A percentile compares a stretch with the other conserved stretches of the same genome.
Conservation (phyloP, 23 tunicate genomes). For the Botrylloides violaceus region DNA sequence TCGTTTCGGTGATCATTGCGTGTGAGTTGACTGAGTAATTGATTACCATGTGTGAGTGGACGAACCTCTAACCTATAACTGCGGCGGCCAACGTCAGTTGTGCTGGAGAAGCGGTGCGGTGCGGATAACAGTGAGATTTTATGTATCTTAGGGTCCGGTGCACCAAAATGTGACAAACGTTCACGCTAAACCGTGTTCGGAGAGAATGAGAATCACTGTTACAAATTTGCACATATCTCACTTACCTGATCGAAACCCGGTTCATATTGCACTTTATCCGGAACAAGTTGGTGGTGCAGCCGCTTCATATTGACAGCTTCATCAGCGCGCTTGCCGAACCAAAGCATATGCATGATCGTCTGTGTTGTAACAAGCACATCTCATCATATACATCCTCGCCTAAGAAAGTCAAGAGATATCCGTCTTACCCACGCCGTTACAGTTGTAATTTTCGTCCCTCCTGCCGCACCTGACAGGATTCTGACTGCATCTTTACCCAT, state of each 20-base stretch:
- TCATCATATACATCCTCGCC: too few relatives aligned
- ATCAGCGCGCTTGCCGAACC: slow-evolving; percentile 62
- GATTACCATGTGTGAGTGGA: too few relatives aligned
- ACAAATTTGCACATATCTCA: background rate
- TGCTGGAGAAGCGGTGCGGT: too few relatives aligned
- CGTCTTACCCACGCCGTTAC: slow-evolving; percentile 65
- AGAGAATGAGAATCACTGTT: too few relatives aligned
- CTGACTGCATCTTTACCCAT: slow-evolving; percentile 16
- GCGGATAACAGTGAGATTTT: too few relatives aligned
- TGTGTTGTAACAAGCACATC: background rate
- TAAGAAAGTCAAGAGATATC: background rate
- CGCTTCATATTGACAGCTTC: slow-evolving; percentile 67
- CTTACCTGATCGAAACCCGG: slow-evolving; percentile 63
- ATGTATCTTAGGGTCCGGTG: too few relatives aligned
- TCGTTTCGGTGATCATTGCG: too few relatives aligned
- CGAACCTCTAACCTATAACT: too few relatives aligned
- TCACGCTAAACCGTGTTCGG: too few relatives aligned
- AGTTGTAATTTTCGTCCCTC: slow-evolving; percentile 93
- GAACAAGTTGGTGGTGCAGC: slow-evolving; percentile 84
- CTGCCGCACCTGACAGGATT: slow-evolving; percentile 90
- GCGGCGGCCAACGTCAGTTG: too few relatives aligned
- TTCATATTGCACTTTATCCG: slow-evolving; percentile 47
- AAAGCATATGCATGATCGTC: slow-evolving; percentile 68
- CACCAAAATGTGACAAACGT: too few relatives aligned
- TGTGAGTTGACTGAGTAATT: too few relatives aligned